Base-by-base conservation (phyloP, 2,888 invertebrate genomes). In the Caenorhabditis sp. region DNA sequence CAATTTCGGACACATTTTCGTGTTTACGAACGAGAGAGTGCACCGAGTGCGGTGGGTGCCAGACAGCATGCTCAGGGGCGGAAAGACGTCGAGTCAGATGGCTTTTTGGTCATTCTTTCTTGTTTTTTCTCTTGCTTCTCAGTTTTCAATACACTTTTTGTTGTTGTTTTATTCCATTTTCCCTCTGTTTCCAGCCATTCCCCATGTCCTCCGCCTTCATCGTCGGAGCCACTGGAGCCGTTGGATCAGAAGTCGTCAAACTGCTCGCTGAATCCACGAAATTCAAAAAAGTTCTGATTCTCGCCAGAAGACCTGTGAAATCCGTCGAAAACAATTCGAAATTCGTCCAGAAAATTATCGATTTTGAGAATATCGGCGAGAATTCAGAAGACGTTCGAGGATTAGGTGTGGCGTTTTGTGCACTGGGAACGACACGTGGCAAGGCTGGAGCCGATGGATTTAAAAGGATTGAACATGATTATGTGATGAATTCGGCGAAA, bases 291-390 rank as follows among this genome's bases (percentile, higher is more conserved):
- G 70, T 79, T 9, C 56, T 69, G 1, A 20, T 77, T 5, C 50
- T 77, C 4, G 69, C 62, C 5, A 60, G 69, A 56, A 18, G 78
- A 35, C 37, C 64, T 1, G 44, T 70, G 13, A 70, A 72, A 5
- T 22, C 47, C 24, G 56, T 13, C 50, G 83, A 84, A 6, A 88
- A 86, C 8, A 61, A 55, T n/a, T 71, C 84, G 22, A 85, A 77
- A 44, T 62, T 86, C 15, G 69, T 82, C 56, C 93, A 93, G 85
- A 91, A 91, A 79, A 87, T 92, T 4, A 92, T 94, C 15, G 93
- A 93, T 84, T 94, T 93, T 91, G 93, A 94, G 9, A 92, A 93
- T n/a, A 83, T 94, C 1, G 92, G 92, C 3, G 92, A 93, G 3
- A 86, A 92, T 84, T 47, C 67, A 0, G 92, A 92, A n/a, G 91